A percentile compares a stretch with the other conserved stretches of the same genome.
Conservation (phyloP, 2,113 vertebrate species). For the Climacteris rufus region DNA sequence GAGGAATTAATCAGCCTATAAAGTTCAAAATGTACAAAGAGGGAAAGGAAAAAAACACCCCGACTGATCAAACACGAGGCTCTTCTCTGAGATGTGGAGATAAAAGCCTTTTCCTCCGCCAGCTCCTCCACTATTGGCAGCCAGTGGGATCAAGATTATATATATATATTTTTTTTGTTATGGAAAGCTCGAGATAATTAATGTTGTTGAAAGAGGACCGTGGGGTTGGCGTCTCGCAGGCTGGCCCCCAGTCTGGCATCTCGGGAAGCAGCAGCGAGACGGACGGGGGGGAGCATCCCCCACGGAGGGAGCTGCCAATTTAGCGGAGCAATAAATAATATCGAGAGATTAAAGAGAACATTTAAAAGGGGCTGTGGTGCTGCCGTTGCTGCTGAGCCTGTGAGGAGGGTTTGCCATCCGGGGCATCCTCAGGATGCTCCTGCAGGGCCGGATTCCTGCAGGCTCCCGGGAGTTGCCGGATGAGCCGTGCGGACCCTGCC, state of each 20-base stretch:
- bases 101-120: constrained; percentile 73
- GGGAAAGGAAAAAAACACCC: not conserved
- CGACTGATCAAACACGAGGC: constrained; percentile 69
- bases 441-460: not conserved
- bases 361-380: not conserved
- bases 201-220: constrained; percentile 81
- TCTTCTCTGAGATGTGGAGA: constrained; percentile 69
- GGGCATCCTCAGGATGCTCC: not conserved
- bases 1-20: constrained; percentile 76
- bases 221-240: constrained; percentile 76
- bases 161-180: too few relatives aligned
- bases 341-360: constrained; percentile 26
- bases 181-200: constrained; percentile 85
- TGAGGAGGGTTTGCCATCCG: accelerated
- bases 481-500: not conserved
- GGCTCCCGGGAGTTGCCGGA: not conserved
- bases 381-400: not conserved
- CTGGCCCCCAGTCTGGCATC: constrained; percentile 80
- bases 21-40: constrained; percentile 69
- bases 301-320: constrained; percentile 62
- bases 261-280: constrained; percentile 69
- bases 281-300: not conserved
- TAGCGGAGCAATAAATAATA: constrained; percentile 72
- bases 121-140: constrained; percentile 75
- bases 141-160: constrained; percentile 77